Conservation (phyloP, 2,113 vertebrate genomes). For the Campylomormyrus tamandua region DNA sequence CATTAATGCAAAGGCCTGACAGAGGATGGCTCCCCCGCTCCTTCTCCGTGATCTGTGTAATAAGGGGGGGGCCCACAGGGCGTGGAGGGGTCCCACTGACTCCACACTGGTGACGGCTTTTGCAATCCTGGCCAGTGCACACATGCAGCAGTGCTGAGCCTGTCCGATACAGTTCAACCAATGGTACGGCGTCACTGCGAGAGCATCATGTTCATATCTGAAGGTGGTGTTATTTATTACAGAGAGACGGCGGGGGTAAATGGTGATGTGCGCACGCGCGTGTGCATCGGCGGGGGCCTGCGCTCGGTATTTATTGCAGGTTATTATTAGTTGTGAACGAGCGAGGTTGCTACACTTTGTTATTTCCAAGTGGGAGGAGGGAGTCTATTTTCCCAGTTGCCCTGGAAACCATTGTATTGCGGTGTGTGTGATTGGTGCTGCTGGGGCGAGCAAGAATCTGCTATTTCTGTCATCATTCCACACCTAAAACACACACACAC, state of each 20-base stretch:
- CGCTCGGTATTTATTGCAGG: conserved; percentile 29
- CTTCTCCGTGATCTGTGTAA: not conserved
- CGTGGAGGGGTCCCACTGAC: too few species aligned
- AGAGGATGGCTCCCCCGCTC: too few species aligned
- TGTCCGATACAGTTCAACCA: not conserved
- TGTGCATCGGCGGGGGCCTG: conserved; percentile 10
- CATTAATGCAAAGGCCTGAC: not conserved
- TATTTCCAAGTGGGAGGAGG: conserved; percentile 41
- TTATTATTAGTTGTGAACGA: conserved; percentile 42
- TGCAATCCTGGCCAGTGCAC: not conserved
- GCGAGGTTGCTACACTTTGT: conserved; percentile 24
- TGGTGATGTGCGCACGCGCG: conserved; percentile 2
- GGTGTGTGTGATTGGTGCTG: conserved; percentile 56
- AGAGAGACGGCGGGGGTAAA: not conserved
- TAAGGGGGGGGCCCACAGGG: not conserved
- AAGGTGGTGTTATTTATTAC: not conserved
- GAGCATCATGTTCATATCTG: not conserved
- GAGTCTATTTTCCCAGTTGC: conserved; percentile 54
- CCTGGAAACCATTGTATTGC: conserved; percentile 64
- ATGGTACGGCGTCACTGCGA: not conserved
- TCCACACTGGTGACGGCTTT: not conserved
- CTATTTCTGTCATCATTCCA: conserved; percentile 66
- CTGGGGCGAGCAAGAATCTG: conserved; percentile 55
- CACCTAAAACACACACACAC: conserved; percentile 48
- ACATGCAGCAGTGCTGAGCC: too few species aligned